These are phyloP conservation scores for Oxycera nigricornis DNA, from an alignment of 2,888 invertebrate species.

Conservation along the genomic window DNA sequence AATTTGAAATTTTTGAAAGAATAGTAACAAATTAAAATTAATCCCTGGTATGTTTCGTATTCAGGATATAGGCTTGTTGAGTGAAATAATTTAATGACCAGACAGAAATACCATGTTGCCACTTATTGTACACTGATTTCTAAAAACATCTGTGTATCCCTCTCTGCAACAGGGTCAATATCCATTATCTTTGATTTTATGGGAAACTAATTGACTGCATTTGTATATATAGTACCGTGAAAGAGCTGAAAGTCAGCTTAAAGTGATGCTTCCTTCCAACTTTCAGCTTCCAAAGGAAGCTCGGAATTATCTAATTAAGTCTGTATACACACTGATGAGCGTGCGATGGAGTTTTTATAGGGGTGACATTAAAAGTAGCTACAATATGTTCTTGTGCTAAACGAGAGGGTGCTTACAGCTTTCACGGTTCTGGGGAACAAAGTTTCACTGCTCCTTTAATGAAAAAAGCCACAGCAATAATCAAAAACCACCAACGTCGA, in stretches of 20 bases:
- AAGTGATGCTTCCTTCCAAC: not conserved
- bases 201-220: not conserved
- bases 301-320: conserved; percentile 8
- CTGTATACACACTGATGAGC: not conserved
- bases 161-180: not conserved
- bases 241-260: not conserved
- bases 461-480: not conserved
- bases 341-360: conserved; percentile 9
- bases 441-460: not conserved
- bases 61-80: too few species aligned
- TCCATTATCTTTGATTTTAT: not conserved
- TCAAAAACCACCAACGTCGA: not conserved
- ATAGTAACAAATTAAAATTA: too few species aligned
- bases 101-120: too few species aligned
- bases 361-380: not conserved
- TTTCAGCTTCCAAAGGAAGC: conserved; percentile 7
- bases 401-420: not conserved
- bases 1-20: too few species aligned
- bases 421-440: not conserved
- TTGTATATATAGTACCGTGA: not conserved
- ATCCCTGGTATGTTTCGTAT: too few species aligned
- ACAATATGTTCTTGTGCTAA: not conserved
- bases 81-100: too few species aligned
- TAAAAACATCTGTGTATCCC: too few species aligned
- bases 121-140: too few species aligned